phyloP scores from a whole-genome alignment of 2,113 vertebrate species.

The Alligator sinensis region DNA sequence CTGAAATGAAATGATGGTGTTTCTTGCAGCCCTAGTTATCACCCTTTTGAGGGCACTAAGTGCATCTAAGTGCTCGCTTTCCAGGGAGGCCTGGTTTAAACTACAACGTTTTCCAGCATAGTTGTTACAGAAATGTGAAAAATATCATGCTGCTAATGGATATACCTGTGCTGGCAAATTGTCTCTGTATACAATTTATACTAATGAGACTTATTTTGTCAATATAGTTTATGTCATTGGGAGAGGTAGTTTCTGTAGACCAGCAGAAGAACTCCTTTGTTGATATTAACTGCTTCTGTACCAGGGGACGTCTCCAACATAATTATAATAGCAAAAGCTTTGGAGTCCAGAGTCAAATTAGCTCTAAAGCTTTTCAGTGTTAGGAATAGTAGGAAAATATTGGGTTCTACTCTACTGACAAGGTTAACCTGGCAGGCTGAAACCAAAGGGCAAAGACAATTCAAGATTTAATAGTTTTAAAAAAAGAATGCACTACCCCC shows the following conservation, averaged over 20 bases:
- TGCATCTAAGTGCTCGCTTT: background rate
- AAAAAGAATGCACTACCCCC: background rate
- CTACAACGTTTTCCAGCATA: background rate
- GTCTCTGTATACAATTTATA: background rate
- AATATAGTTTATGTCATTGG: background rate
- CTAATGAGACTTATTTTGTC: background rate
- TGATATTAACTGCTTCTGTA: background rate
- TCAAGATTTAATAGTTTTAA: background rate
- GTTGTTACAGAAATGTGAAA: background rate
- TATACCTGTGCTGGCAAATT: background rate
- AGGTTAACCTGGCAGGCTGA: background rate
- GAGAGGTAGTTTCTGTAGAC: background rate
- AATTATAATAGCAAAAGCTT: background rate
- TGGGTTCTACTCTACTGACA: accelerated
- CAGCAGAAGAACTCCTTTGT: background rate
- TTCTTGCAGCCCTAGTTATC: no score
- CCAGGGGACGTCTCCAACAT: background rate
- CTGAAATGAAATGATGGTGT: no score
- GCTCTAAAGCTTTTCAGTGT: background rate
- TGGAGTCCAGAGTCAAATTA: background rate
- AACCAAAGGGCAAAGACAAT: background rate
- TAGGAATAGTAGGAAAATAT: background rate
- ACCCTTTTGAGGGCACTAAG: no score
- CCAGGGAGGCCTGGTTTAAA: background rate
- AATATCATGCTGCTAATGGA: background rate